These are phyloP conservation scores for Dolichomitus sp. DNA, from an alignment of 2,888 invertebrate genomes.

Conservation along the genomic window DNA sequence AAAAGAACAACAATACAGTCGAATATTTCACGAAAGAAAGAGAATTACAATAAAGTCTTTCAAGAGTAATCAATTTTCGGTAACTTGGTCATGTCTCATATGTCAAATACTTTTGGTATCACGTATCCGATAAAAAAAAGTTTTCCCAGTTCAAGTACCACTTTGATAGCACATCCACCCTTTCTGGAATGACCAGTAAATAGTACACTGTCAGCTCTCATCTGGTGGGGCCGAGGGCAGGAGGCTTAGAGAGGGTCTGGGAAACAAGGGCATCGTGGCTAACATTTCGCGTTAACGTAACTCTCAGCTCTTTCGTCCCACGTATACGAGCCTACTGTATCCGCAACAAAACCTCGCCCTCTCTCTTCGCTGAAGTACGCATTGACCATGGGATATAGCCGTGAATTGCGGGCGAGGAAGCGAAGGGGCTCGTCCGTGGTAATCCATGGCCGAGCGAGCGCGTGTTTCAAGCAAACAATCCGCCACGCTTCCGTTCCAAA, in stretches of 20 bases:
- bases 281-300: constrained; percentile 62
- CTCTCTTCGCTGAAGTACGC: constrained; percentile 53
- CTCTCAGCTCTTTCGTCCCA: constrained; percentile 60
- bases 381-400: constrained; percentile 52
- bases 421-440: constrained; percentile 45
- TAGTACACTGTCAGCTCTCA: not conserved
- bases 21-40: not conserved
- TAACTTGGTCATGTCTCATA: not conserved
- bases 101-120: not conserved
- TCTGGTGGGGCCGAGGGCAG: not conserved
- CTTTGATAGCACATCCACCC: not conserved
- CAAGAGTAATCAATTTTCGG: not conserved
- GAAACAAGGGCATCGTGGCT: constrained; percentile 49
- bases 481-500: constrained; percentile 75
- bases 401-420: constrained; percentile 57
- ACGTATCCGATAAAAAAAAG: not conserved
- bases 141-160: constrained; percentile 32
- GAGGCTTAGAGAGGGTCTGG: not conserved
- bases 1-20: not conserved
- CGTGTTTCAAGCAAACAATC: constrained; percentile 75
- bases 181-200: not conserved
- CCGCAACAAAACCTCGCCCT: constrained; percentile 31
- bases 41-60: not conserved
- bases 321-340: constrained; percentile 40
- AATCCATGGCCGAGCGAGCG: constrained; percentile 66